Evolutionary conservation across 2,113 vertebrate genomes (phyloP).

Genomic region (Eclectus roratus): DNA sequence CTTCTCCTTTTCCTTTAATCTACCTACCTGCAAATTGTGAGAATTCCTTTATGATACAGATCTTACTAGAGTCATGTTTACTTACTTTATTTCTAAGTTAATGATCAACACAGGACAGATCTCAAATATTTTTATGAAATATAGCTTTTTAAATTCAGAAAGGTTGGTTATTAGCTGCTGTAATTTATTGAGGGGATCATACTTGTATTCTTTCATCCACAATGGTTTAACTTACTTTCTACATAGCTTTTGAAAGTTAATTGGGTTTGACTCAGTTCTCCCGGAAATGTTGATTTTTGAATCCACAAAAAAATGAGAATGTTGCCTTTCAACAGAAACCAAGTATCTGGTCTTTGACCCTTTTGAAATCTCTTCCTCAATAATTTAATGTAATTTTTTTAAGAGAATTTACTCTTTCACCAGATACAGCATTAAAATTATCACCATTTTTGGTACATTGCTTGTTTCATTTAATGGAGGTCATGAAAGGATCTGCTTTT

Average conservation of each 20-base stretch:
- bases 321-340: background rate
- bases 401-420: background rate
- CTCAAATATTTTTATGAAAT: background rate
- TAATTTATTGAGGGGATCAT: background rate
- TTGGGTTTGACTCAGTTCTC: background rate
- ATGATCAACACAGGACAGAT: background rate
- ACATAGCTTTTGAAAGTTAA: background rate
- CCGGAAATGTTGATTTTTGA: background rate
- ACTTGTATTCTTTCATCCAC: background rate
- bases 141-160: background rate
- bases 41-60: background rate
- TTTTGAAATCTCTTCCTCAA: background rate
- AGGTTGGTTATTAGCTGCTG: background rate
- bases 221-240: background rate
- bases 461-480: background rate
- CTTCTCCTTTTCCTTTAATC: background rate
- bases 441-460: background rate
- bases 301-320: background rate
- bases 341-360: background rate
- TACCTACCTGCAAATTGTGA: background rate
- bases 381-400: background rate
- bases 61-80: background rate
- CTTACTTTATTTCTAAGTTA: background rate
- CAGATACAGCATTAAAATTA: background rate
- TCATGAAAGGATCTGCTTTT: background rate